These are phyloP conservation scores for Lithophane socia DNA, from an alignment of 2,888 invertebrate genomes.

Conservation along the genomic window DNA sequence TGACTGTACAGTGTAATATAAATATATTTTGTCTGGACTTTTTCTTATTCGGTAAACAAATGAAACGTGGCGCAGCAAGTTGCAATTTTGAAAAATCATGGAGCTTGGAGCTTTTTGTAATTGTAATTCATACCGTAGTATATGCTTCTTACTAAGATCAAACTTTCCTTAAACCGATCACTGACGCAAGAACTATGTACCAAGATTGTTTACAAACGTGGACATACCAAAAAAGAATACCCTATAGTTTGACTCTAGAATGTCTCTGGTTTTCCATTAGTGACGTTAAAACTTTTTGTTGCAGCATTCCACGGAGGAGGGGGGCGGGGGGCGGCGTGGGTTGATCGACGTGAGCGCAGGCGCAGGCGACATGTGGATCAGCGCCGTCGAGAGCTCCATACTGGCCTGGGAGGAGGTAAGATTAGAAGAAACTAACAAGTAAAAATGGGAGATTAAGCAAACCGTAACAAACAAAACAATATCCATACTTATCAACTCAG, in stretches of 20 bases:
- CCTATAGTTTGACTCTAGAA: background rate
- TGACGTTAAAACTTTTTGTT: constrained; percentile 68
- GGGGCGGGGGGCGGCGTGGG: constrained; percentile 77
- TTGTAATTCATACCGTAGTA: background rate
- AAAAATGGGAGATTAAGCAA: background rate
- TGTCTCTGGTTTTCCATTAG: background rate
- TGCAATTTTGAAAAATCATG: background rate
- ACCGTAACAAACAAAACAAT: too few species aligned
- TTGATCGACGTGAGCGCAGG: constrained; percentile 80
- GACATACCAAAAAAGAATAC: background rate
- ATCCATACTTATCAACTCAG: background rate
- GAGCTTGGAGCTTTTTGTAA: background rate
- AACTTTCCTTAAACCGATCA: background rate
- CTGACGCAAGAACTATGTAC: background rate
- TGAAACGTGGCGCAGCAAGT: background rate
- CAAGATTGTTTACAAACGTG: background rate
- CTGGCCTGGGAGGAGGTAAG: constrained; percentile 92
- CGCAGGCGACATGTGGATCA: constrained; percentile 92
- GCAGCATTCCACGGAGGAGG: constrained; percentile 84
- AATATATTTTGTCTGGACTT: too few species aligned
- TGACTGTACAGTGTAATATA: too few species aligned
- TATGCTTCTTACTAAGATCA: background rate
- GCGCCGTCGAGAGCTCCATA: constrained; percentile 92
- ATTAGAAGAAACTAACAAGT: background rate
- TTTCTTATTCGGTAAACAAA: too few species aligned